phyloP scores from a whole-genome alignment of 2,888 invertebrate species.

The Netelia inedita region DNA sequence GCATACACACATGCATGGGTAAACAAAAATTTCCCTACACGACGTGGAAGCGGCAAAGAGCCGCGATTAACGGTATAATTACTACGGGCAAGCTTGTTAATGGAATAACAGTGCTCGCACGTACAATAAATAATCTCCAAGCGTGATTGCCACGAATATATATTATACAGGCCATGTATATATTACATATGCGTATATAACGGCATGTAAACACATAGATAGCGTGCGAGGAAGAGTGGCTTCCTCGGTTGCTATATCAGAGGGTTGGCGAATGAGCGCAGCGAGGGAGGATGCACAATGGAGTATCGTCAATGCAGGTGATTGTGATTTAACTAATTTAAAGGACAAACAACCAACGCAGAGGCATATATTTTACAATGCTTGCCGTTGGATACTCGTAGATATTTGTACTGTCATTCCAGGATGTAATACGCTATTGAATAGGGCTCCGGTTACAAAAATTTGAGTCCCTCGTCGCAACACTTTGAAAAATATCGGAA shows the following conservation, averaged over 20 bases:
- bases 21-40: slow-evolving; percentile 35
- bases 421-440: too few species aligned
- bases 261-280: slow-evolving; percentile 15
- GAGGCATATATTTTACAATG: neutral
- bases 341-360: slow-evolving; percentile 76
- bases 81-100: slow-evolving; percentile 77
- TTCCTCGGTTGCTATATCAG: slow-evolving; percentile 22
- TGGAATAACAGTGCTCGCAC: slow-evolving; percentile 78
- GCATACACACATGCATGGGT: slow-evolving; percentile 26
- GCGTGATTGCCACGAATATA: slow-evolving; percentile 59
- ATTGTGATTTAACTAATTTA: slow-evolving; percentile 81
- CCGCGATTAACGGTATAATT: slow-evolving; percentile 78
- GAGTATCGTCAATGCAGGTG: slow-evolving; percentile 74
- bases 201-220: neutral
- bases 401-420: too few species aligned
- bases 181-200: slow-evolving; percentile 14
- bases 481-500: too few species aligned
- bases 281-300: slow-evolving; percentile 64
- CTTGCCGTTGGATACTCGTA: too few species aligned
- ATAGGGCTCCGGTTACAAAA: too few species aligned
- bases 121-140: slow-evolving; percentile 76
- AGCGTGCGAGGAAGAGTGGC: slow-evolving; percentile 17
- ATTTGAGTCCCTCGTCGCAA: too few species aligned
- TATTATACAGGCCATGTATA: slow-evolving; percentile 4
- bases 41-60: slow-evolving; percentile 7